Evolutionary conservation across 1,140 invertebrate species (phyloP), one percentile per base, ranked within the genome.

Genomic region (Aphis craccivora): DNA sequence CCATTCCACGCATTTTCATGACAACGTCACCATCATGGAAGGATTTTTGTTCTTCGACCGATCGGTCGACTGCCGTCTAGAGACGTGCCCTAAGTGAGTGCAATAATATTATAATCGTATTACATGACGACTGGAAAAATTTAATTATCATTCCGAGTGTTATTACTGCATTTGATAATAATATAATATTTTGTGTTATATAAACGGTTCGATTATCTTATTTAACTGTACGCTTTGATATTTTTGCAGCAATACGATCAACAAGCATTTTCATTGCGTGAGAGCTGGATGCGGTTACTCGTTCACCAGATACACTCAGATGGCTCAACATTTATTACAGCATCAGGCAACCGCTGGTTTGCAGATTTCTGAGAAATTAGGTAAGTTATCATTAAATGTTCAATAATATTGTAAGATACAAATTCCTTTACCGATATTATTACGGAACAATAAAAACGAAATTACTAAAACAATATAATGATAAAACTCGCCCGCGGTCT

Each of bases 1-100:
- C 94, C 98, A 98, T 94, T 96, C 97, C 90, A 97, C 97, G 94
- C 97, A 98, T 94, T 98, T 98, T 95, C 98, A 98, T 95, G 97
- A 97, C 94, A 98, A 97, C 94, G 96, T 98, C 35, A 97, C 97
- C 94, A 98, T 98, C 94, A 95, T 97, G n/a, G 97, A 97, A 35
- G 97, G 97, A 11, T 98, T 97, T 95, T 96, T 97, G 48, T 98
- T 97, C 95, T 98, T 97, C 95, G 97, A 98, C 94, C 96, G 97
- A 86, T 97, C 96, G 94, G 96, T 98, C 35, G 97, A 98, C 94
- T 98, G 98, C 94, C 96, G 97, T 25, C 95, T 97, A 45, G 95
- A 96, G 9, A 96, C 96, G 81, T 98, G 97, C 95, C 96, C 96
- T 55, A 96, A 95, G 95, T 96, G 95, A 95, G 89, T 90, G 90